Percentiles rank a stretch among this genome's conserved stretches.
These are phyloP conservation scores for Propithecus perrieri DNA, from an alignment of 2,797 vertebrate genomes.

Conservation along the genomic window DNA sequence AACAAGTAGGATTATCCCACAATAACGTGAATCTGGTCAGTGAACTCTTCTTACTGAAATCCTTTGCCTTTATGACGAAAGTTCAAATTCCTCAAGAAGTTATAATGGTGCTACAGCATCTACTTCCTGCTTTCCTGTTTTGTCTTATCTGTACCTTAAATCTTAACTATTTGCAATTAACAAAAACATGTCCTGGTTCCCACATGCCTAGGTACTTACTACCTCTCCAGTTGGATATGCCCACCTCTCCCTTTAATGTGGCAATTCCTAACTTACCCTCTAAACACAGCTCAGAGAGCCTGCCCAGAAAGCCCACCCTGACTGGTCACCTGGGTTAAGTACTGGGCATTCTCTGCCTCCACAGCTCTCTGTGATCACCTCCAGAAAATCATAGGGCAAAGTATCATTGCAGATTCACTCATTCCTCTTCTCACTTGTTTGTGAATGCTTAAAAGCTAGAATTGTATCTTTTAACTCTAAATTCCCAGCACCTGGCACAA, in stretches of 20 bases:
- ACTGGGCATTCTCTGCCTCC: background rate
- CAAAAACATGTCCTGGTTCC: constrained; percentile 1
- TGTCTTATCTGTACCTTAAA: background rate
- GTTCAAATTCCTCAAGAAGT: background rate
- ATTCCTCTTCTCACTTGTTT: background rate
- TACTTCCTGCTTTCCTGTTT: background rate
- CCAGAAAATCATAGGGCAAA: background rate
- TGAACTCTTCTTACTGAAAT: background rate
- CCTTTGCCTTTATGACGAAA: background rate
- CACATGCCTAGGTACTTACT: background rate
- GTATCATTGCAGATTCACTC: background rate
- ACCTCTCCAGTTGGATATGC: background rate
- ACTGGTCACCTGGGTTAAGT: background rate
- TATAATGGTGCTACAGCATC: background rate
- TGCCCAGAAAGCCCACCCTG: background rate
- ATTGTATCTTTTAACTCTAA: constrained; percentile 38
- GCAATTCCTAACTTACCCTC: background rate
- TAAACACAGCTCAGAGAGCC: background rate
- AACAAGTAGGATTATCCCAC: background rate
- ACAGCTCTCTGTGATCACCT: background rate
- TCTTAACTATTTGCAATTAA: background rate
- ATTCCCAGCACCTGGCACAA: background rate
- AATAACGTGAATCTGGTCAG: background rate
- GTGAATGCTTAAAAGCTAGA: background rate
- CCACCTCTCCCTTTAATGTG: background rate